Conservation (phyloP, 2,797 vertebrate species). For the Chloroceryle inda region DNA sequence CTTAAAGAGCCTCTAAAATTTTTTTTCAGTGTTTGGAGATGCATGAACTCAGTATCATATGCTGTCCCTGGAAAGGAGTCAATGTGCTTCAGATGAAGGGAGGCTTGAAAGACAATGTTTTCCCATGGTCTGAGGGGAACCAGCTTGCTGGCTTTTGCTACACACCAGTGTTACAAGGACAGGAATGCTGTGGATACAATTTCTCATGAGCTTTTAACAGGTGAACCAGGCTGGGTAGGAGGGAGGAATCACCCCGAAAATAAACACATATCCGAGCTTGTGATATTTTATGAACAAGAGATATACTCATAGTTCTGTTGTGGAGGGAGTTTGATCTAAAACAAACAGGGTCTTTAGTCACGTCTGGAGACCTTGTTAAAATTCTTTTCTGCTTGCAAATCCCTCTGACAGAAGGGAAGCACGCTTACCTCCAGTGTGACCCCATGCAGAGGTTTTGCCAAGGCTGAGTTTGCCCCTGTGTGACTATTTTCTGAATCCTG, state of each 20-base stretch:
- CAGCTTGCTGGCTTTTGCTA: slow-evolving; percentile 12
- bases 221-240: slow-evolving; percentile 11
- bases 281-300: slow-evolving; percentile 37
- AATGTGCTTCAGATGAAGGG: slow-evolving; percentile 8
- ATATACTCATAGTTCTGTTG: not conserved
- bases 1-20: not conserved
- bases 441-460: not conserved
- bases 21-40: not conserved
- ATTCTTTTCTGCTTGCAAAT: slow-evolving; percentile 71
- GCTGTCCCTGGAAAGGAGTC: not conserved
- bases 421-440: slow-evolving; percentile 33
- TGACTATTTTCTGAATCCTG: slow-evolving; percentile 41
- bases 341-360: slow-evolving; percentile 53
- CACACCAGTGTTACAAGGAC: not conserved
- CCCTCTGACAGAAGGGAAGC: slow-evolving; percentile 47
- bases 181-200: not conserved
- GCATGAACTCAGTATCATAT: not conserved
- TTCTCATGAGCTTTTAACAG: slow-evolving; percentile 45
- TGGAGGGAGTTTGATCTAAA: slow-evolving; percentile 45
- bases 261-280: not conserved
- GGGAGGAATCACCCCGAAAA: not conserved
- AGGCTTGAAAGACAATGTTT: not conserved
- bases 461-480: slow-evolving; percentile 42
- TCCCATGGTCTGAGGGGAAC: not conserved
- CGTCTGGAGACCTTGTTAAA: slow-evolving; percentile 64